A percentile compares a stretch with the other conserved stretches of the same genome.
These are phyloP conservation scores for Cygnus atratus DNA, from an alignment of 2,113 vertebrate genomes.

Conservation along the genomic window DNA sequence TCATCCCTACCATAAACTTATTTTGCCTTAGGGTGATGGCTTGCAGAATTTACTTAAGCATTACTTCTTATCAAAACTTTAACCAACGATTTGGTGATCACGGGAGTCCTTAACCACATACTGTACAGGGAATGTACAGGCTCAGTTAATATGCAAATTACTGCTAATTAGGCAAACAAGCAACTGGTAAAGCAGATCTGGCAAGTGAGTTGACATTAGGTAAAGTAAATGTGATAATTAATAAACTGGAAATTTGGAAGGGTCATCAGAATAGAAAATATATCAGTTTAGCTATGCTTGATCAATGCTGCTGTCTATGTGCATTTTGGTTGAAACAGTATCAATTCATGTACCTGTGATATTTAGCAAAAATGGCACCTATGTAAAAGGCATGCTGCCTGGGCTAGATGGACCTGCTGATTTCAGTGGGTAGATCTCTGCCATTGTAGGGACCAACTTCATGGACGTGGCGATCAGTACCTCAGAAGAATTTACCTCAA, in stretches of 20 bases:
- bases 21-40: neutral
- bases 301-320: neutral
- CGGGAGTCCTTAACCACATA: neutral
- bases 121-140: neutral
- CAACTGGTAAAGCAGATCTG: conserved; percentile 12
- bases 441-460: neutral
- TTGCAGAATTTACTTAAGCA: neutral
- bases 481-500: neutral
- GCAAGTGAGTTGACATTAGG: neutral
- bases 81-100: neutral
- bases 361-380: neutral
- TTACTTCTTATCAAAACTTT: conserved; percentile 23
- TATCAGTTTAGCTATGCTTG: neutral
- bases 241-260: neutral
- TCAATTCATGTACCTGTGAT: neutral
- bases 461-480: neutral
- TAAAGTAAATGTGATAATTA: conserved; percentile 41
- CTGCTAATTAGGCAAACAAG: conserved; percentile 27
- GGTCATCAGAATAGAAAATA: neutral
- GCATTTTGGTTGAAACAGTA: neutral
- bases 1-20: neutral
- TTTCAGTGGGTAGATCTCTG: neutral
- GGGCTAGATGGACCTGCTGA: neutral
- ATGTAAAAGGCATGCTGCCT: neutral
- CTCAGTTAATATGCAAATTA: conserved; percentile 37